Base-by-base conservation (phyloP, 1,140 invertebrate species). In the Triops cancriformis region DNA sequence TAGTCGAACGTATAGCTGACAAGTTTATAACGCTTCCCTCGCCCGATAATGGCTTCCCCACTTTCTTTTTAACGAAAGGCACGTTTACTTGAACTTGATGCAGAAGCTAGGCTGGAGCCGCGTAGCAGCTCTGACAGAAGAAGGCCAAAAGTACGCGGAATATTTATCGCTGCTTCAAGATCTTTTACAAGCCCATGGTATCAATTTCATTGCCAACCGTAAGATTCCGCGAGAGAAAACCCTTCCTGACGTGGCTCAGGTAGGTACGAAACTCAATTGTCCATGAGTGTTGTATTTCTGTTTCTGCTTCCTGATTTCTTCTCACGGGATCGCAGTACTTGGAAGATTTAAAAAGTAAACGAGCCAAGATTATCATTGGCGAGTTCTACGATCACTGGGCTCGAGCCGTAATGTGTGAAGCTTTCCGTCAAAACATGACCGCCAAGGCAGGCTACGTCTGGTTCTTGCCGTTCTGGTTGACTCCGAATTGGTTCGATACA, bases 81-180 rank as follows among this genome's bases (percentile, higher is more conserved):
- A 88, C 81, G 91, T 93, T 1, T 93, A 93, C 82, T 82, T 90
- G 73, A 82, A 89, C 73, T 83, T 93, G 4, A 88, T 93, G 77
- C 84, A 91, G 79, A 78, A 83, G n/a, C 83, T 93, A 26, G 86
- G 86, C 1, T 94, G 93, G 92, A 87, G 84, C 74, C 85, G 90
- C 77, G 87, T 94, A 0, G 92, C 92, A 0, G 88, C 92, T 1
- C 81, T 95, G 26, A 92, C 92, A 0, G 91, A 93, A 83, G 91
- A 92, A 81, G 91, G 91, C 12, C 91, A 93, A 81, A 93, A 92
- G 82, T 93, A 93, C 77, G 91, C 91, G 0, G 92, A 94, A 79
- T 94, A 94, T 80, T 89, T 94, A 79, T 89, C 90, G 0, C 86
- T 89, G 31, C 88, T 94, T 83, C 90, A 93, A 80, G 89, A 90